These are phyloP conservation scores for Setipinna tenuifilis DNA, from an alignment of 2,797 vertebrate species.

Conservation along the genomic window DNA sequence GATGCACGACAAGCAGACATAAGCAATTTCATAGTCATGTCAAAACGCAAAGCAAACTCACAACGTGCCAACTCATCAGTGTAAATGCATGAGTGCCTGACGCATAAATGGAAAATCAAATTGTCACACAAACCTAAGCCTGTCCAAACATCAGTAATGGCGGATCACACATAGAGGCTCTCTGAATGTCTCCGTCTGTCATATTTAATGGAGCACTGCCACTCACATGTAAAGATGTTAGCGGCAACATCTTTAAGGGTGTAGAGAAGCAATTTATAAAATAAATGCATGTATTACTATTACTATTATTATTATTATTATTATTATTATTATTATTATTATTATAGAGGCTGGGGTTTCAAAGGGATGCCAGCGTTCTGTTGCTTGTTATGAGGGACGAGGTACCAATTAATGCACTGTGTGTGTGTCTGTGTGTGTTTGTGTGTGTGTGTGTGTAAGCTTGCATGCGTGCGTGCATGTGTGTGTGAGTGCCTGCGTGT, in stretches of 20 bases:
- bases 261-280: too few relatives aligned
- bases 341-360: too few relatives aligned
- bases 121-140: neutral
- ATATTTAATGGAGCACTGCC: neutral
- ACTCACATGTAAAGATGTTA: neutral
- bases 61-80: neutral
- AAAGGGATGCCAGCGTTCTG: too few relatives aligned
- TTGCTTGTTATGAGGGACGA: neutral
- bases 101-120: neutral
- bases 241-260: too few relatives aligned
- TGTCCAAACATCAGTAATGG: neutral
- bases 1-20: neutral
- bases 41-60: neutral
- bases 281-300: too few relatives aligned
- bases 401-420: neutral
- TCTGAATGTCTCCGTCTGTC: neutral
- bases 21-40: neutral
- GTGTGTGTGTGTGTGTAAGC: too few relatives aligned
- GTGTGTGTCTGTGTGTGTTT: too few relatives aligned
- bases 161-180: neutral
- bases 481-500: too few relatives aligned
- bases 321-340: too few relatives aligned
- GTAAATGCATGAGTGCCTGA: neutral
- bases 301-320: too few relatives aligned
- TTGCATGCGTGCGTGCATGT: too few relatives aligned